phyloP scores from a whole-genome alignment of 2,888 invertebrate species.

The Mactromeris polynyma region DNA sequence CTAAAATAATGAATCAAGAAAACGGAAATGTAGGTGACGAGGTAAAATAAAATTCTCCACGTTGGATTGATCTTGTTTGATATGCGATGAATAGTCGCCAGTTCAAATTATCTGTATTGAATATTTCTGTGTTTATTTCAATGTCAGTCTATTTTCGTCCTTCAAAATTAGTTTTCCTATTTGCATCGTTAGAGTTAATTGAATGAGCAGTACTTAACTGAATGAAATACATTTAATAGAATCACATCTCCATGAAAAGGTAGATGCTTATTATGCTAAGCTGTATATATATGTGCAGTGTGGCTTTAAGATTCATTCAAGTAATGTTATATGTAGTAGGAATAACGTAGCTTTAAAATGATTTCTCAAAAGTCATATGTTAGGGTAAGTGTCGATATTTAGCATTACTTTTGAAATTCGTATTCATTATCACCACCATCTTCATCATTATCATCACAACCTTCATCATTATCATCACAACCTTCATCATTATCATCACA shows the following conservation, averaged over 20 bases:
- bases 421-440: too few relatives aligned
- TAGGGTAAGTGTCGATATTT: neutral
- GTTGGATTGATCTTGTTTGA: neutral
- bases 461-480: too few relatives aligned
- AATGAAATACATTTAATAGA: neutral
- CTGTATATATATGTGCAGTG: neutral
- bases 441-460: too few relatives aligned
- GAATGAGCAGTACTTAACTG: neutral
- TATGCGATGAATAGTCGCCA: neutral
- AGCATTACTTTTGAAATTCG: neutral
- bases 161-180: neutral
- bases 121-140: neutral
- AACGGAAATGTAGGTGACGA: slow-evolving; percentile 12
- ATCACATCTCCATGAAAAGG: neutral
- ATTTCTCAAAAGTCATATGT: neutral
- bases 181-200: neutral
- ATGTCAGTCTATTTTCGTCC: neutral
- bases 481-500: too few relatives aligned
- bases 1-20: slow-evolving; percentile 2
- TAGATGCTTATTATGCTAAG: neutral
- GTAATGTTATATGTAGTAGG: neutral
- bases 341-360: neutral
- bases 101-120: neutral
- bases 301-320: neutral
- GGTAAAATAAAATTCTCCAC: slow-evolving; percentile 8